A percentile compares a stretch with the other conserved stretches of the same genome.
These are phyloP conservation scores for Naso thynnoides DNA, from an alignment of 2,797 vertebrate genomes.

Conservation along the genomic window DNA sequence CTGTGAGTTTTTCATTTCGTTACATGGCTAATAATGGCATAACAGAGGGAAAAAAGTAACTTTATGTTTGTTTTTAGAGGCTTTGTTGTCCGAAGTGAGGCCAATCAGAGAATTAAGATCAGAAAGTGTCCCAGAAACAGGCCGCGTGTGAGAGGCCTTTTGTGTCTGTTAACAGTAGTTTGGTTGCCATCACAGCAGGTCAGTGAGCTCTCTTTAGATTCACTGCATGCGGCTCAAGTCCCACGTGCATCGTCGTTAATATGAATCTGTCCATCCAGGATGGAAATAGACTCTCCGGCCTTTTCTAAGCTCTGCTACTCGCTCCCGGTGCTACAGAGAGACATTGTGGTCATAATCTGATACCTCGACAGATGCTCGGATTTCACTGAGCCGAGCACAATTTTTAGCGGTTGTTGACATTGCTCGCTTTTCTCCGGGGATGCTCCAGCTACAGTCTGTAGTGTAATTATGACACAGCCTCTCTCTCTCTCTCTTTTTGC, in stretches of 20 bases:
- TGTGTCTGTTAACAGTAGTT: constrained; percentile 48
- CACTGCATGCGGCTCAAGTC: constrained; percentile 49
- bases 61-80: constrained; percentile 1
- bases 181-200: constrained; percentile 15
- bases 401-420: constrained; percentile 49
- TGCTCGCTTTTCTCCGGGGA: constrained; percentile 29
- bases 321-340: constrained; percentile 1
- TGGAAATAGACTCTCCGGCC: constrained; percentile 51
- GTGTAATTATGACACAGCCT: constrained; percentile 21
- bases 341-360: constrained; percentile 45
- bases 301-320: constrained; percentile 7
- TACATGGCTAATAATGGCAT: too few species aligned
- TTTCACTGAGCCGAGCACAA: constrained; percentile 36
- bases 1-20: not conserved
- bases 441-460: not conserved
- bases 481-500: not conserved
- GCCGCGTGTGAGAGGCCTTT: constrained; percentile 28
- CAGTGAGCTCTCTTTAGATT: constrained; percentile 17
- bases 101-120: not conserved
- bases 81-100: not conserved
- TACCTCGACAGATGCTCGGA: constrained; percentile 30
- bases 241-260: constrained; percentile 43
- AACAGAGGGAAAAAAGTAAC: not conserved
- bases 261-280: constrained; percentile 52
- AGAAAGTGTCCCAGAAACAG: constrained; percentile 23